Base-by-base conservation (phyloP, 1,140 invertebrate species). In the Belonocnema kinseyi region DNA sequence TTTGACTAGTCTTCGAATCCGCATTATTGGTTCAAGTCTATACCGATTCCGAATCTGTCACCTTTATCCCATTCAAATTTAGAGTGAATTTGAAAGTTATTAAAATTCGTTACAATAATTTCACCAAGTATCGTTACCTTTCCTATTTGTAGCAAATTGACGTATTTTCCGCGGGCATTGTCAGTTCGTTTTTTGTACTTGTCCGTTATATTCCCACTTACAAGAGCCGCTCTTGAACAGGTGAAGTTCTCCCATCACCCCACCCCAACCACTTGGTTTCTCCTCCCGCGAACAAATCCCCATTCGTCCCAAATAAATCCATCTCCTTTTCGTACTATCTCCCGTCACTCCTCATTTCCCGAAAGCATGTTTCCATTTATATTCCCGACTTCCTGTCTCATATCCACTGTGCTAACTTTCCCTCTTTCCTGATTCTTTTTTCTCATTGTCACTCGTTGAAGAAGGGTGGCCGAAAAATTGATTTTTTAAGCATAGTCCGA, bases 321-420 rank as follows among this genome's bases (percentile, higher is more conserved):
- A 66, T 66, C 61, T 66, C 61, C 61, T 33, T 66, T 66, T 66
- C 5, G 16, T 66, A 46, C 61, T 66, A 66, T 66, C 61, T 66
- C n/a, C 61, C 61, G 61, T 66, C 33, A 66, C 61, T 66, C 61
- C 61, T 66, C 61, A 66, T 66, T 66, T 66, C 61, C 61, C 26
- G 33, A 66, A 46, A 66, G 61, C 61, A 66, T 66, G 13, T 66
- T 14, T 46, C 40, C 40, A 46, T 66, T 13, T 66, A 26, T 66
- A 66, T 66, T 66, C 33, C 4, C 26, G 33, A 46, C 61, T 66
- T 40, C 61, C 61, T 46, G 61, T 66, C 26, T 66, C 61, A 66
- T 46, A 46, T 33, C 5, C 26, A 46, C 40, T 46, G 40, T 8
- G 40, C 40, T 46, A 46, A 46, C 40, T 46, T 46, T 46, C 40